Evolutionary conservation across 2,888 invertebrate species (phyloP).

Genomic region (Plebejus melissa): DNA sequence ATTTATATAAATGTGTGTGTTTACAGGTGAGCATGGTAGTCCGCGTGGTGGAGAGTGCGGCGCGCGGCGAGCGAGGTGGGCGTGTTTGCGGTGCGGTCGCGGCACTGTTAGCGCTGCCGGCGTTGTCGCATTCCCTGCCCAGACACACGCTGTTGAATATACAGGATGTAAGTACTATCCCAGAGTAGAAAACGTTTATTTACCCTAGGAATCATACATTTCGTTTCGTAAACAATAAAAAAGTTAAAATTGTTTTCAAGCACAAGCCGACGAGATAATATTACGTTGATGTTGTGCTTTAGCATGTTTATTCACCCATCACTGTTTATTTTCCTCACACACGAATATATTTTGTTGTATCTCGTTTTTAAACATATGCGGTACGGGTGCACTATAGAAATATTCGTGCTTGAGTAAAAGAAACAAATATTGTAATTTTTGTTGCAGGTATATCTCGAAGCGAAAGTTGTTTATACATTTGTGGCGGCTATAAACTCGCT

Average conservation of each 20-base stretch:
- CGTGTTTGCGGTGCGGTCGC: constrained; percentile 72
- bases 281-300: too few species aligned
- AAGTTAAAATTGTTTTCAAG: too few species aligned
- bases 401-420: too few species aligned
- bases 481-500: constrained; percentile 88
- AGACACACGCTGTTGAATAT: constrained; percentile 67
- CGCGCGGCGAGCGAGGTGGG: constrained; percentile 52
- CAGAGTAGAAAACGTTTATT: too few species aligned
- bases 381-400: too few species aligned
- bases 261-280: too few species aligned
- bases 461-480: constrained; percentile 89
- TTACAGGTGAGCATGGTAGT: constrained; percentile 70
- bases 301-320: too few species aligned
- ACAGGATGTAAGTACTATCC: constrained; percentile 57
- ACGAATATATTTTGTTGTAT: too few species aligned
- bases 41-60: constrained; percentile 63
- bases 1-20: constrained; percentile 1
- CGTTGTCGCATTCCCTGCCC: constrained; percentile 58
- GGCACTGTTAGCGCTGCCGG: constrained; percentile 65
- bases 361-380: too few species aligned
- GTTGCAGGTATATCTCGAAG: constrained; percentile 86
- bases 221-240: too few species aligned
- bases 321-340: too few species aligned
- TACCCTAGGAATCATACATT: too few species aligned
- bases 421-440: constrained; percentile 59